A percentile compares a stretch with the other conserved stretches of the same genome.
phyloP scores from a whole-genome alignment of 2,888 invertebrate species.

The Plusia festucae region DNA sequence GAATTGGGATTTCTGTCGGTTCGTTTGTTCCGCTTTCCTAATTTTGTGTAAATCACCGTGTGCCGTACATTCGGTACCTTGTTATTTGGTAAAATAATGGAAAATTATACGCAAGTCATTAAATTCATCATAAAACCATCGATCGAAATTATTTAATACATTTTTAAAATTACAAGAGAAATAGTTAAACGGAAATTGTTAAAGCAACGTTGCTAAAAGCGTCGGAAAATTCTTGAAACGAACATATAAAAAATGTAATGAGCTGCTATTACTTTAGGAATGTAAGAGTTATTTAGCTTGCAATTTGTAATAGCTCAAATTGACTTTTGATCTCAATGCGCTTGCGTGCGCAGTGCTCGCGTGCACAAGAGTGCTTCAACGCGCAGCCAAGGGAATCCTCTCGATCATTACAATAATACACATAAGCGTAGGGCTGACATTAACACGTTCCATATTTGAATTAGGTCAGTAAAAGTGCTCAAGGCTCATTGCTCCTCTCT shows the following conservation, averaged over 20 bases:
- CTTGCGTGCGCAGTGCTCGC: slow-evolving; percentile 45
- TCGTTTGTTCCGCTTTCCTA: slow-evolving; percentile 79
- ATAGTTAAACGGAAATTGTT: not conserved
- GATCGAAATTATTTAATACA: not conserved
- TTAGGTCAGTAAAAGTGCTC: no score
- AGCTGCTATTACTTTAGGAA: not conserved
- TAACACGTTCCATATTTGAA: slow-evolving; percentile 16
- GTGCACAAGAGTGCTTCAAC: slow-evolving; percentile 53
- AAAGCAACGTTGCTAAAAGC: not conserved
- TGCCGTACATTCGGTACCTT: slow-evolving; percentile 58
- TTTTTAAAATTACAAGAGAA: not conserved
- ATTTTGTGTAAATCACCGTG: slow-evolving; percentile 65
- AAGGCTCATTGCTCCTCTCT: no score
- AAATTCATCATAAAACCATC: not conserved
- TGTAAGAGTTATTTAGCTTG: slow-evolving; percentile 31
- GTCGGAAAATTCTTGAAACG: not conserved
- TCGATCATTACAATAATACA: slow-evolving; percentile 49
- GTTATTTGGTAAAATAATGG: slow-evolving; percentile 35
- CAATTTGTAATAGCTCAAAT: slow-evolving; percentile 50
- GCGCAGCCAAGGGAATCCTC: slow-evolving; percentile 49
- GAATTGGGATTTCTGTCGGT: slow-evolving; percentile 62
- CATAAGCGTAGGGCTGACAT: slow-evolving; percentile 42
- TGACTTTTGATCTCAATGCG: slow-evolving; percentile 55
- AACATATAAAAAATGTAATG: not conserved
- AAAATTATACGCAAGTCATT: slow-evolving; percentile 36